These are phyloP conservation scores for Meleagris gallopavo DNA, from an alignment of 2,113 vertebrate species.

Conservation along the genomic window DNA sequence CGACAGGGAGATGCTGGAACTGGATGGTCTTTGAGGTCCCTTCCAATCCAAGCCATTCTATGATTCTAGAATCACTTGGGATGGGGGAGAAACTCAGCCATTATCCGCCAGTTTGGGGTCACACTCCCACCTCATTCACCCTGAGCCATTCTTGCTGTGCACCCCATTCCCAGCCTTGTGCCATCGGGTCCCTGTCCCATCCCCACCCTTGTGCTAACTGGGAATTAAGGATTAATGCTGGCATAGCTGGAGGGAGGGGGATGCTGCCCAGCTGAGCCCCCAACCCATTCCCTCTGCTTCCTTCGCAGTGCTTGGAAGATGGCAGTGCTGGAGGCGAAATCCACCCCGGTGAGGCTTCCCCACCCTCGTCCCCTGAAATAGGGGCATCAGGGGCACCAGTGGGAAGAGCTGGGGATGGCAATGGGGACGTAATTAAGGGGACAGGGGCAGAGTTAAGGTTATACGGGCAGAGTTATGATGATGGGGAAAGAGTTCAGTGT, in stretches of 20 bases:
- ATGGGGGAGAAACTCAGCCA: neutral
- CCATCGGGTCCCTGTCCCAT: fast-evolving
- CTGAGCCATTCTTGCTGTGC: fast-evolving
- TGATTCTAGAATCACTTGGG: neutral
- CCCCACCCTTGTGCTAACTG: fast-evolving
- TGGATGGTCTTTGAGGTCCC: no score
- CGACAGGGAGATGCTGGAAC: fast-evolving
- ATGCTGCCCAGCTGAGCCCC: fast-evolving
- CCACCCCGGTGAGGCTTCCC: conserved; percentile 85
- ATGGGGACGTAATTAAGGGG: neutral
- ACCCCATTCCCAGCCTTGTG: neutral
- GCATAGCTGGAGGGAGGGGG: neutral
- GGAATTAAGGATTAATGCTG: neutral
- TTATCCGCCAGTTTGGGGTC: fast-evolving
- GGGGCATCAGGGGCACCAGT: neutral
- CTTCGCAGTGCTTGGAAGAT: conserved; percentile 91
- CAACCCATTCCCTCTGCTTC: neutral
- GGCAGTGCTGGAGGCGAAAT: conserved; percentile 86
- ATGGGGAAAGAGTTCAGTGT: neutral
- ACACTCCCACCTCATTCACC: neutral
- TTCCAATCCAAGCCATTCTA: no score
- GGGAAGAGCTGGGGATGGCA: neutral
- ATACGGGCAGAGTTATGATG: neutral
- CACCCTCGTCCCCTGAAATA: fast-evolving
- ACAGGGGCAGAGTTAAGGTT: neutral